A percentile compares a stretch with the other conserved stretches of the same genome.
Conservation (phyloP, 92 coral and sea anemone genomes). For the Epizoanthus ramosus region DNA sequence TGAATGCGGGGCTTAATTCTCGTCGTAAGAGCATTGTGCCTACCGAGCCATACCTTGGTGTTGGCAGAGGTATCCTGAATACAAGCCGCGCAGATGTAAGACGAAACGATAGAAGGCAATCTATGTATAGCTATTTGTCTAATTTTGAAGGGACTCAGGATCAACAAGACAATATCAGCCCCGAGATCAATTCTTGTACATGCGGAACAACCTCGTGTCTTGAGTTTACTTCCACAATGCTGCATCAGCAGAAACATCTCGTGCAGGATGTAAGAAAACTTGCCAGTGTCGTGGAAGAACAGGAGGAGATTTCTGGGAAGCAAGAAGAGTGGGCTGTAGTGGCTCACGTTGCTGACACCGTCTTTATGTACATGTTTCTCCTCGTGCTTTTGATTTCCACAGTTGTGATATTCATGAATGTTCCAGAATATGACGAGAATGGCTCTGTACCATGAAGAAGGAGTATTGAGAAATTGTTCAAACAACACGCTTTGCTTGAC, state of each 20-base stretch:
- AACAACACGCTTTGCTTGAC: no score
- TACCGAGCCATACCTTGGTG: background rate
- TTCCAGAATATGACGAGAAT: slow-evolving; percentile 45
- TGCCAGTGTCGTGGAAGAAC: slow-evolving; percentile 75
- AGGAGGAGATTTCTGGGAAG: slow-evolving; percentile 71
- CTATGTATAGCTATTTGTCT: slow-evolving; percentile 26
- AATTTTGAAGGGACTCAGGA: background rate
- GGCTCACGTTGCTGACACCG: slow-evolving; percentile 84
- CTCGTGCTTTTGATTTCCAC: slow-evolving; percentile 64
- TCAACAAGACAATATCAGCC: background rate
- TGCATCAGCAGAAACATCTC: slow-evolving; percentile 84
- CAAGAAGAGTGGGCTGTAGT: slow-evolving; percentile 92
- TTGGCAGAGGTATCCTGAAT: background rate
- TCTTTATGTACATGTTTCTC: slow-evolving; percentile 77
- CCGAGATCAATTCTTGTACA: background rate
- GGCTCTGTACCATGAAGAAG: background rate
- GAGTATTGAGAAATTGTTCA: background rate
- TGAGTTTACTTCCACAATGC: background rate
- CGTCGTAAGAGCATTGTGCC: slow-evolving; percentile 8
- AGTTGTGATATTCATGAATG: slow-evolving; percentile 60
- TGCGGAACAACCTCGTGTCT: slow-evolving; percentile 14
- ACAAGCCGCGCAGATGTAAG: background rate
- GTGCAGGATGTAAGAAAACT: slow-evolving; percentile 79
- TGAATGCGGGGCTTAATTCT: slow-evolving; percentile 16
- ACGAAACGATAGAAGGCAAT: slow-evolving; percentile 4